Conservation (phyloP, 2,113 vertebrate species). For the Pseudorhombus dupliciocellatus region DNA sequence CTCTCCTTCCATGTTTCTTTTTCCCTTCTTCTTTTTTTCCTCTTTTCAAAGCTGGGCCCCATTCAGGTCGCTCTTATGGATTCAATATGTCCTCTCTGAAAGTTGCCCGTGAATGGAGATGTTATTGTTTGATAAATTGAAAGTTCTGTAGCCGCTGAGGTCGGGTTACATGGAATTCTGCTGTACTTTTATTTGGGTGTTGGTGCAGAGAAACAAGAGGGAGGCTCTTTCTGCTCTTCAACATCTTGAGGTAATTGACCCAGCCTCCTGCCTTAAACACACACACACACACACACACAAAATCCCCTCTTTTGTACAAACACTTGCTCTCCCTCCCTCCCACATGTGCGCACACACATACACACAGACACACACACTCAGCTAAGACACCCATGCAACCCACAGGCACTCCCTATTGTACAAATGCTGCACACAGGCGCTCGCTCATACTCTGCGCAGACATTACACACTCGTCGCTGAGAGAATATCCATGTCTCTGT, state of each 20-base stretch:
- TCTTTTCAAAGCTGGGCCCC: conserved; percentile 2
- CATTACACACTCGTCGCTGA: conserved; percentile 14
- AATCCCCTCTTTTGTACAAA: conserved; percentile 42
- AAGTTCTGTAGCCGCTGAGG: conserved; percentile 37
- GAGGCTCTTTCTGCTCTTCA: conserved; percentile 58
- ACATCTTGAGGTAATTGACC: conserved; percentile 82
- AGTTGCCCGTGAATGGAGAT: conserved; percentile 21
- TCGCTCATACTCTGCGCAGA: conserved; percentile 25
- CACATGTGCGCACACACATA: conserved; percentile 15
- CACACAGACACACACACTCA: conserved; percentile 15
- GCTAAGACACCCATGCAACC: conserved; percentile 44
- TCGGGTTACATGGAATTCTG: conserved; percentile 54
- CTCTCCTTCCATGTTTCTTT: conserved; percentile 8
- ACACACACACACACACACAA: conserved; percentile 37
- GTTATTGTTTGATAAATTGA: conserved; percentile 39
- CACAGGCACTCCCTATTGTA: conserved; percentile 24
- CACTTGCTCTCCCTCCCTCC: conserved; percentile 20
- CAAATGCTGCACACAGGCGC: conserved; percentile 37
- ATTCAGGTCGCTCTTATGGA: conserved; percentile 9
- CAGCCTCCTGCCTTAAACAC: conserved; percentile 59
- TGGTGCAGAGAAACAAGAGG: conserved; percentile 26
- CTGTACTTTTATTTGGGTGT: conserved; percentile 45
- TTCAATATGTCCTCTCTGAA: neutral
- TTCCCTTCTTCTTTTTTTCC: conserved; percentile 3
- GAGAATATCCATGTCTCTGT: conserved; percentile 66